A percentile compares a stretch with the other conserved stretches of the same genome.
Conservation (phyloP, 2,797 vertebrate genomes). For the Triplophysa bombifrons region DNA sequence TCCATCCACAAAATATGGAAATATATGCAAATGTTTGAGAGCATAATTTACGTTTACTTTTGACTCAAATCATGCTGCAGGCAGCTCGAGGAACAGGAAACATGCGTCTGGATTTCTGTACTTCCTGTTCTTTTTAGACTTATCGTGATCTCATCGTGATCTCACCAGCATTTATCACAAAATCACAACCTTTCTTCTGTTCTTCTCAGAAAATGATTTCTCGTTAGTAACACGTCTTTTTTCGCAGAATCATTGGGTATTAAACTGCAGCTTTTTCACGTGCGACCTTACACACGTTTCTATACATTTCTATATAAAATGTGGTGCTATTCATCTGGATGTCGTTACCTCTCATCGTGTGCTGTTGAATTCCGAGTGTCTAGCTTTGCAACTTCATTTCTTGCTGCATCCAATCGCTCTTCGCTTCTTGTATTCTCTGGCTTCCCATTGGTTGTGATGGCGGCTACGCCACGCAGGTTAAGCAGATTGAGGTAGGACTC, state of each 20-base stretch:
- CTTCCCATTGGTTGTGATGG: constrained; percentile 65
- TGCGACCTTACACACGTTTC: not conserved
- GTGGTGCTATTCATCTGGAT: not conserved
- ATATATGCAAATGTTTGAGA: not conserved
- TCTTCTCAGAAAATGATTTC: not conserved
- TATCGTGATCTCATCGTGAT: constrained; percentile 52
- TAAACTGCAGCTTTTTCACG: not conserved
- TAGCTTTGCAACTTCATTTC: constrained; percentile 61
- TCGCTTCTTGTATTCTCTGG: constrained; percentile 56
- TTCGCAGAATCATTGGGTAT: not conserved
- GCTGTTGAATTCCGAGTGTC: constrained; percentile 64
- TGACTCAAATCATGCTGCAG: not conserved
- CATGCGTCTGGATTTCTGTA: not conserved
- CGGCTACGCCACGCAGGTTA: constrained; percentile 68
- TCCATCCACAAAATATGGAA: not conserved
- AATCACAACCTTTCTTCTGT: not conserved
- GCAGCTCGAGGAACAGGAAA: not conserved
- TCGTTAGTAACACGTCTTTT: not conserved
- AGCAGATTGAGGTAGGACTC: constrained; percentile 85
- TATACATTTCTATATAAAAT: not conserved
- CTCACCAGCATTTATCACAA: constrained; percentile 13
- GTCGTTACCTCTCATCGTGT: constrained; percentile 73
- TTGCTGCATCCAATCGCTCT: constrained; percentile 63
- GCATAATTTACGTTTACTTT: too few species aligned
- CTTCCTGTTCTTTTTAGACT: not conserved